Base-by-base conservation (phyloP, 1,140 invertebrate species). In the Scaptomyza montana region DNA sequence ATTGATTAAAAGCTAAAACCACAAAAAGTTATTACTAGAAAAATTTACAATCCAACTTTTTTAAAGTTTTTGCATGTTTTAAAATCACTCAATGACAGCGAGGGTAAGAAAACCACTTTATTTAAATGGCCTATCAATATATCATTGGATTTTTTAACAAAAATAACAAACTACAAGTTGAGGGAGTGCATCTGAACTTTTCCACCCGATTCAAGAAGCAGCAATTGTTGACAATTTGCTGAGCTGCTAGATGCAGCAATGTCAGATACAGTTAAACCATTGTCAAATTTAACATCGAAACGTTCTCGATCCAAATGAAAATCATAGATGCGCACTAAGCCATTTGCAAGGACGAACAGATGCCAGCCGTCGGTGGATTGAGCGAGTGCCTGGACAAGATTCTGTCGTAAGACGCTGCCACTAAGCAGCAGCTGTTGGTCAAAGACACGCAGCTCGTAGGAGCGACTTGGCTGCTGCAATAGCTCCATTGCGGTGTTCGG, bases 361-460 rank as follows among this genome's bases (percentile, higher is more conserved):
- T 68, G 59, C 81, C 80, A 90, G 25, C 90, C 89, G 41, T 92
- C 90, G 47, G 57, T 77, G 30, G 90, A 91, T 16, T 92, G 56
- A 10, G 86, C 65, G 3, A 92, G 53, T 6, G 77, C 54, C 43
- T 90, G 85, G 12, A 92, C 84, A 5, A 92, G 72, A 69, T 92
- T 69, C 45, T 89, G 76, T 0, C 90, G 74, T 54, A 92, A 46
- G 0, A 73, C 78, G 9, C 66, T 86, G 30, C 90, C 90, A 3
- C 74, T 80, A 21, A 92, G 60, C 1, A 92, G 70, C 28, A 92
- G 47, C 50, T 92, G 90, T 49, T 92, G 85, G 45, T 92, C 90
- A 28, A 80, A 90, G 12, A 91, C 43, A 5, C 74, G 69, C 57
- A 86, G 50, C 39, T 91, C 90, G 55, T 89, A 91, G 8, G 80